Conservation (phyloP, 2,888 invertebrate species). For the Hirtodrosophila alboralis region DNA sequence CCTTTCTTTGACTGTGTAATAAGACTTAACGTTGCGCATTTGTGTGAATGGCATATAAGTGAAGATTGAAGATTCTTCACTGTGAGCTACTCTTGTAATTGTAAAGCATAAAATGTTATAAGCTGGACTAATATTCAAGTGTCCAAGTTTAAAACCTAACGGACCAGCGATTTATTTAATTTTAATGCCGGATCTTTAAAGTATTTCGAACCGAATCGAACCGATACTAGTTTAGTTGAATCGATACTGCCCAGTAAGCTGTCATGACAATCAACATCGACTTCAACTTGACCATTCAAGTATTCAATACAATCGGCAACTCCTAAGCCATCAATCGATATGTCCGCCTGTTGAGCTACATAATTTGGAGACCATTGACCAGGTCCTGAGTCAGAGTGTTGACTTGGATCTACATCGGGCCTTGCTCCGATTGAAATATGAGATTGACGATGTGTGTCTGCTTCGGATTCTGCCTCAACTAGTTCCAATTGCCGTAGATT, state of each 20-base stretch:
- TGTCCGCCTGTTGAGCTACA: constrained; percentile 24
- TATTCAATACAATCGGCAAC: constrained; percentile 70
- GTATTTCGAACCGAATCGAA: constrained; percentile 30
- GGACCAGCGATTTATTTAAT: constrained; percentile 39
- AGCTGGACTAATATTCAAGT: neutral
- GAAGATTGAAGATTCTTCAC: too few relatives aligned
- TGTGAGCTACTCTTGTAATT: neutral
- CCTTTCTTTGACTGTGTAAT: too few relatives aligned
- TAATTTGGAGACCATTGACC: constrained; percentile 24
- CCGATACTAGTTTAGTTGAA: constrained; percentile 11
- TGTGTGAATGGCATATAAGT: too few relatives aligned
- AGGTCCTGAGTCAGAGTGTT: constrained; percentile 3
- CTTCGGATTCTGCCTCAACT: neutral
- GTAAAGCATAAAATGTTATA: neutral
- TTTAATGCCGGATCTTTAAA: constrained; percentile 33
- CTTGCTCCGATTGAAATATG: neutral
- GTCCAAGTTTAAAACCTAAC: constrained; percentile 18
- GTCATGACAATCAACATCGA: constrained; percentile 70
- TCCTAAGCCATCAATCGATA: constrained; percentile 43
- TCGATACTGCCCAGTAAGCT: constrained; percentile 48
- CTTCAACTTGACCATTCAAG: constrained; percentile 64
- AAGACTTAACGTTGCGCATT: too few relatives aligned
- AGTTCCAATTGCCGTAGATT: neutral
- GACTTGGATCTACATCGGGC: constrained; percentile 3
- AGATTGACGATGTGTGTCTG: neutral